Conservation (phyloP, 2,113 vertebrate genomes). For the Lepus timidus region DNA sequence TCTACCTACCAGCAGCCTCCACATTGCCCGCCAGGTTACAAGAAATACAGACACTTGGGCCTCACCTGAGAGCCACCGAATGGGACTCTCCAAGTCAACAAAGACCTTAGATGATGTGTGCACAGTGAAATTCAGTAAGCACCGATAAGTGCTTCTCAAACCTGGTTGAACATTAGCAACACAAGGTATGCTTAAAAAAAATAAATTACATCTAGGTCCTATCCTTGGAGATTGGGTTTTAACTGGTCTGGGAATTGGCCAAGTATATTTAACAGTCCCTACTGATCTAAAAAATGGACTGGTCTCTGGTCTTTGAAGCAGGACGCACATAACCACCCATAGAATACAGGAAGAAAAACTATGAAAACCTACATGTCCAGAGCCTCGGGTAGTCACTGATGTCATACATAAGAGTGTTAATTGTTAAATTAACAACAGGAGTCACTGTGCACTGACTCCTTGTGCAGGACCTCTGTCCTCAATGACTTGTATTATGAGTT, state of each 20-base stretch:
- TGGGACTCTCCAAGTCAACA: neutral
- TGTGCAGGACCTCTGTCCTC: too few species aligned
- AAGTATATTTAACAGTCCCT: neutral
- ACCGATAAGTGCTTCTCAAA: neutral
- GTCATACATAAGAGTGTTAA: too few species aligned
- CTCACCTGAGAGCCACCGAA: neutral
- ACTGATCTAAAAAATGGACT: neutral
- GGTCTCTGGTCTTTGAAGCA: neutral
- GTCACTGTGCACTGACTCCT: too few species aligned
- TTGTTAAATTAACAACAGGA: too few species aligned
- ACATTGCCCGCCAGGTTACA: neutral
- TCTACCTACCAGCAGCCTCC: neutral
- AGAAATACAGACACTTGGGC: neutral
- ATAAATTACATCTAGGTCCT: neutral
- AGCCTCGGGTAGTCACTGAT: too few species aligned
- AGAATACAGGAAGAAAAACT: neutral
- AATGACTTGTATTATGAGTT: too few species aligned
- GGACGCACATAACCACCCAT: neutral
- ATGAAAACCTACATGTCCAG: neutral
- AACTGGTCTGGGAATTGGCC: neutral
- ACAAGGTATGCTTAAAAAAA: neutral
- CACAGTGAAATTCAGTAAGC: neutral
- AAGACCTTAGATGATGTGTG: neutral
- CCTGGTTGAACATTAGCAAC: neutral
- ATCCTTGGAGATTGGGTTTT: neutral